Conservation (phyloP, 2,888 invertebrate species). For the Aleiodes leptofemur region DNA sequence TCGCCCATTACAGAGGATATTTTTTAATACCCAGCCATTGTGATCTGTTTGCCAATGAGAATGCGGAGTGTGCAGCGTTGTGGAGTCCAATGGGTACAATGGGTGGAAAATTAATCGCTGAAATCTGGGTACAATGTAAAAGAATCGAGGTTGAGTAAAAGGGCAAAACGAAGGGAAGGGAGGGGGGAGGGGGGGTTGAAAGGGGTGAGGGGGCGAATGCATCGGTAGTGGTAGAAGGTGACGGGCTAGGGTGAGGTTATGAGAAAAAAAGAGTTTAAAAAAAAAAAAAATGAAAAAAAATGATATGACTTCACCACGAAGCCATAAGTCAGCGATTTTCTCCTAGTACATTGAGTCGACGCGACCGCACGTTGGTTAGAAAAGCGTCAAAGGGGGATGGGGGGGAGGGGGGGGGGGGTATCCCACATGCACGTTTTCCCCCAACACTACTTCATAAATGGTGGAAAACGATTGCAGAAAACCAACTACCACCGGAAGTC, state of each 20-base stretch:
- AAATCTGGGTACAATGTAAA: constrained; percentile 74
- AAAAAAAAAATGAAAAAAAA: constrained; percentile 59
- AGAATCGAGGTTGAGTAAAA: constrained; percentile 64
- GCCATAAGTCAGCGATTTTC: constrained; percentile 75
- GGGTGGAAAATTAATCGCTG: constrained; percentile 73
- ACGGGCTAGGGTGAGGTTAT: constrained; percentile 35
- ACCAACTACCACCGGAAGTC: constrained; percentile 43
- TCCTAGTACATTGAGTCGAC: constrained; percentile 73
- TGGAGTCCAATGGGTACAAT: constrained; percentile 63
- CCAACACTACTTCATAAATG: constrained; percentile 38
- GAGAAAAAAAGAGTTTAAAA: constrained; percentile 5
- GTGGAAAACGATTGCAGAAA: constrained; percentile 35
- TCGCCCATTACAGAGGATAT: constrained; percentile 71
- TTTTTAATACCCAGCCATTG: constrained; percentile 72
- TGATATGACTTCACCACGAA: constrained; percentile 69
- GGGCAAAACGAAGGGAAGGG: constrained; percentile 37
- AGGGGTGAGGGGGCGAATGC: constrained; percentile 12
- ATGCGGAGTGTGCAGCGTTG: constrained; percentile 67
- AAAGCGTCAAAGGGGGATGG: constrained; percentile 40
- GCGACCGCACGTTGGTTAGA: constrained; percentile 56
- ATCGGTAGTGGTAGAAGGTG: constrained; percentile 5
- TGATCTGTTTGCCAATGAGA: constrained; percentile 74
- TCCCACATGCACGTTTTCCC: constrained; percentile 44
- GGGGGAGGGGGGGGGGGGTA: constrained; percentile 35
- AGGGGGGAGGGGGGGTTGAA: neutral